Evolutionary conservation across 2,113 vertebrate species (phyloP), one percentile per base, ranked within the genome.

Genomic region (Hassar affinis): DNA sequence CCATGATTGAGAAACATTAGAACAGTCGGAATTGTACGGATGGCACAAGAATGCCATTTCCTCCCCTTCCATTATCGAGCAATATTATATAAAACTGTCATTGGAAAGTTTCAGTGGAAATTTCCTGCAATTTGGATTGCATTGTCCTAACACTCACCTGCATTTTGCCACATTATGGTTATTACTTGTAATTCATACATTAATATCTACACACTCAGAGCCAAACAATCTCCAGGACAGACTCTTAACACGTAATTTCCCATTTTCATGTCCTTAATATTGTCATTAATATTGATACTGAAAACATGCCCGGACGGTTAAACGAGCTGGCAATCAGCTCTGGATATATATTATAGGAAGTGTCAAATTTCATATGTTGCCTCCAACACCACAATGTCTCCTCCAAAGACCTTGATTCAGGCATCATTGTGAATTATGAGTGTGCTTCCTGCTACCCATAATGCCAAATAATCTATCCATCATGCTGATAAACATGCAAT

Each of bases 291-390:
- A 38, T n/a, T 69, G 5, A 56, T 66, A 18, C n/a, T 54, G 49
- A 69, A 69, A 80, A 64, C 51, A 68, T 69, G 52, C 12, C 20
- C 49, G 49, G 78, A 62, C n/a, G 30, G 59, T 10, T 64, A 64
- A 79, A 79, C 20, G 78, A 45, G 0, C 27, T 79, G 42, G 27
- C 35, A 81, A 66, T 69, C 20, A 69, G 38, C 47, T 54, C n/a
- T 54, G 62, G 49, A 71, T 30, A 35, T 81, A 35, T 81, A 69
- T 54, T 38, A 54, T 6, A 76, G 25, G 52, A 42, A 15, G 33
- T 81, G 79, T 81, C 79, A 69, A 77, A 69, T 69, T 69, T 38
- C 62, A 81, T 69, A 69, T 66, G 61, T 42, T 79, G 42, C 78
- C 38, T 49, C 57, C 57, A 79, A 30, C 57, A 62, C n/a, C n/a